Percentiles rank a stretch among this genome's conserved stretches.
Evolutionary conservation across 1,140 invertebrate species (phyloP).

Genomic region (Diabrotica virgifera): DNA sequence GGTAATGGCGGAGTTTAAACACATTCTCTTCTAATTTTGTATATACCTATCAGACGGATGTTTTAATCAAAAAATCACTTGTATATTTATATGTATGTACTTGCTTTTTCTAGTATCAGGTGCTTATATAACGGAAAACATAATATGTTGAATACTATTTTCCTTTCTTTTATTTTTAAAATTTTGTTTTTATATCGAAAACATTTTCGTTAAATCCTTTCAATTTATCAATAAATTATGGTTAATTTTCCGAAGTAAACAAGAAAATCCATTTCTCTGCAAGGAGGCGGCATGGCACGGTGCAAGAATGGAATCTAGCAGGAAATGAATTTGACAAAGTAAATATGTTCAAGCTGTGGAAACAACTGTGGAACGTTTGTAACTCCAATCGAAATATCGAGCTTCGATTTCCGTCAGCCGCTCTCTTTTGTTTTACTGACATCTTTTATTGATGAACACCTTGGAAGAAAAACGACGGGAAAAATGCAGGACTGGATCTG

Average conservation of each 20-base stretch:
- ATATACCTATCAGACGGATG: too few relatives aligned
- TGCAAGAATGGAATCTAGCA: background rate
- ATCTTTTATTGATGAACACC: background rate
- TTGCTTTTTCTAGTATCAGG: too few relatives aligned
- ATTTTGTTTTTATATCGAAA: too few relatives aligned
- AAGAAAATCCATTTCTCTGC: background rate
- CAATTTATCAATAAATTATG: background rate
- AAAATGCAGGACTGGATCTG: background rate
- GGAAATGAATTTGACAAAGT: conserved; percentile 2
- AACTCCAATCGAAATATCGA: conserved; percentile 2
- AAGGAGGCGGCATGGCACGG: background rate
- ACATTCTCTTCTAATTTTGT: too few relatives aligned
- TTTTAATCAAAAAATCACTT: too few relatives aligned
- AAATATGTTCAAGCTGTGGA: background rate
- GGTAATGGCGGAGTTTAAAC: too few relatives aligned
- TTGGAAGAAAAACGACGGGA: background rate
- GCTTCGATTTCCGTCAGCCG: background rate
- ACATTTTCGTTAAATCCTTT: background rate
- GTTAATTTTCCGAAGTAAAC: conserved; percentile 2
- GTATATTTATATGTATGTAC: too few relatives aligned
- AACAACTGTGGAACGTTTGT: background rate
- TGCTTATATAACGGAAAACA: too few relatives aligned
- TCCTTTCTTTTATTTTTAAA: too few relatives aligned
- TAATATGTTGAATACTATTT: too few relatives aligned
- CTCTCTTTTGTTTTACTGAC: conserved; percentile 2